phyloP scores from a whole-genome alignment of 1,140 invertebrate species.

The Geopemphigus sp. region DNA sequence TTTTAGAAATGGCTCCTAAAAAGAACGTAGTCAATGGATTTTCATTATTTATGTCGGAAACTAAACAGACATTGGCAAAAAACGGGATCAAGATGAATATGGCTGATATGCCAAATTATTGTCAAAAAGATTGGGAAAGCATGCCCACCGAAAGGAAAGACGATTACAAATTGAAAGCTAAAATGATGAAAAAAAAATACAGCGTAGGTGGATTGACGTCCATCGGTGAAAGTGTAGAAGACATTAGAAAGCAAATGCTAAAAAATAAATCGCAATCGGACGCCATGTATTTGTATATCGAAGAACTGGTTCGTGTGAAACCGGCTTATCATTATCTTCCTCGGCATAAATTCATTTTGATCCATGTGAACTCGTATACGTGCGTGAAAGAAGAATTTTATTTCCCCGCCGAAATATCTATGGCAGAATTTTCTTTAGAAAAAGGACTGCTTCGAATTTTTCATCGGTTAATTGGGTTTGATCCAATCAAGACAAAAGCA shows the following conservation, averaged over 20 bases:
- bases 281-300: slow-evolving; percentile 19
- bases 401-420: slow-evolving; percentile 22
- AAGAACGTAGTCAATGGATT: not conserved
- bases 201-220: not conserved
- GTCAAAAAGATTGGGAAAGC: slow-evolving; percentile 9
- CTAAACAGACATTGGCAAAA: not conserved
- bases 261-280: not conserved
- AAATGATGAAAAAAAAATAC: not conserved
- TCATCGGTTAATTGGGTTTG: slow-evolving; percentile 36
- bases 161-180: not conserved
- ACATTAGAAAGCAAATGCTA: not conserved
- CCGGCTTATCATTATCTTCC: not conserved
- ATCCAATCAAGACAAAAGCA: slow-evolving; percentile 1
- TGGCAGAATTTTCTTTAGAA: slow-evolving; percentile 28
- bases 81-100: not conserved
- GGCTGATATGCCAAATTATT: slow-evolving; percentile 7
- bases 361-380: slow-evolving; percentile 20
- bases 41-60: slow-evolving; percentile 16
- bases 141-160: slow-evolving; percentile 4
- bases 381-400: slow-evolving; percentile 25
- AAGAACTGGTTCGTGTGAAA: not conserved
- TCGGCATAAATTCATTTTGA: slow-evolving; percentile 32
- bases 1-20: slow-evolving; percentile 35
- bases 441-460: slow-evolving; percentile 3
- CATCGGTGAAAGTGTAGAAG: not conserved